A percentile compares a stretch with the other conserved stretches of the same genome.
Conservation (phyloP, 2,888 invertebrate species). For the Rhagonycha fulva region DNA sequence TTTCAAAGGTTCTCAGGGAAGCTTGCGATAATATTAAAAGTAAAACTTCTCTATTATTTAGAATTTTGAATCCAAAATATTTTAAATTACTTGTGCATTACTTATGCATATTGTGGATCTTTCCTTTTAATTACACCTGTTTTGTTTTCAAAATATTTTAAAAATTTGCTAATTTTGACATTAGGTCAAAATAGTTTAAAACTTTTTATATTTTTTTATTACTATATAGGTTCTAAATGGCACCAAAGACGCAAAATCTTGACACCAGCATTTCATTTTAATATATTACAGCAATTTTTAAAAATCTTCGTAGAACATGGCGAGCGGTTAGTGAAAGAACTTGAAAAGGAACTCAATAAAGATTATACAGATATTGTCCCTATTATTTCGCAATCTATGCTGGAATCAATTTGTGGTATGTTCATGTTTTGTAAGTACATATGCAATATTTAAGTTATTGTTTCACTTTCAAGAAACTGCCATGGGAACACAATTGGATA, state of each 20-base stretch:
- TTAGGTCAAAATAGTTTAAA: no score
- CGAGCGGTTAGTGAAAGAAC: neutral
- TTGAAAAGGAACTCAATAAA: neutral
- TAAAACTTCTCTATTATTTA: no score
- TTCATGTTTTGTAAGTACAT: no score
- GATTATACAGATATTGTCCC: neutral
- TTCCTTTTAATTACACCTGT: no score
- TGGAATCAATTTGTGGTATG: neutral
- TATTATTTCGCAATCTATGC: neutral
- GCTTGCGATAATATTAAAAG: no score
- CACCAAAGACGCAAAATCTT: neutral
- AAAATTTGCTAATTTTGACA: no score
- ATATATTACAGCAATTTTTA: neutral
- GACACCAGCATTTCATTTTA: neutral
- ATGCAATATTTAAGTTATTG: neutral
- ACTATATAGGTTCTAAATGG: neutral
- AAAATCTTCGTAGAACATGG: neutral
- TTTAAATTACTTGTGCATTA: no score
- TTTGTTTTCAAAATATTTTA: no score
- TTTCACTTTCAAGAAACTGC: slow-evolving; percentile 61
- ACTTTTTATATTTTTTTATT: no score
- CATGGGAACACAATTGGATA: slow-evolving; percentile 68
- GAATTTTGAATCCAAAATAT: no score
- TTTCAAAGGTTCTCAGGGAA: no score
- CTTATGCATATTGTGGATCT: no score